These are phyloP conservation scores for Melanaphis sacchari DNA, from an alignment of 1,140 invertebrate genomes.

Conservation along the genomic window DNA sequence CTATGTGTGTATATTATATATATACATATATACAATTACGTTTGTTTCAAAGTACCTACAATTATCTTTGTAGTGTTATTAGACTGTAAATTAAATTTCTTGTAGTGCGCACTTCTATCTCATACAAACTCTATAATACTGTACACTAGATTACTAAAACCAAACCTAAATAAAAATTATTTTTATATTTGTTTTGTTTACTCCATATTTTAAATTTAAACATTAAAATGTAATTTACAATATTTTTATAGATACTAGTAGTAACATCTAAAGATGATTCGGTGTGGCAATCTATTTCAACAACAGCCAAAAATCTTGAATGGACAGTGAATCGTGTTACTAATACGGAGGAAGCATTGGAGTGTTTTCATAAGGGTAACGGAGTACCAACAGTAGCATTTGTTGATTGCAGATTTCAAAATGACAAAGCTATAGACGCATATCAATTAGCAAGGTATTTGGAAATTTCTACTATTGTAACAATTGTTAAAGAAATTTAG, in stretches of 20 bases:
- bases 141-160: not conserved
- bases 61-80: not conserved
- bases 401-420: conserved; percentile 45
- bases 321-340: conserved; percentile 34
- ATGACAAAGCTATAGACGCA: conserved; percentile 32
- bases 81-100: not conserved
- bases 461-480: not conserved
- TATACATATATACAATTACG: too few relatives aligned
- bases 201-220: not conserved
- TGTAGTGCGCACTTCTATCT: too few relatives aligned
- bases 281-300: conserved; percentile 17
- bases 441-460: conserved; percentile 25
- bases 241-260: conserved; percentile 24
- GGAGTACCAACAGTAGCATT: conserved; percentile 27
- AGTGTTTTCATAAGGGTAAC: conserved; percentile 49
- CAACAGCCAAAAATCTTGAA: not conserved
- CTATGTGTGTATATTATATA: too few relatives aligned
- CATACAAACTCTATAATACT: not conserved
- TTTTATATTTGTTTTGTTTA: not conserved
- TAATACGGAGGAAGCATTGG: conserved; percentile 27
- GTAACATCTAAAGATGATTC: conserved; percentile 47
- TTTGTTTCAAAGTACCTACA: not conserved
- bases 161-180: too few relatives aligned
- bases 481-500: not conserved
- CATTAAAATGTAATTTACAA: not conserved